Evolutionary conservation across 1,140 invertebrate genomes (phyloP), one percentile per base, ranked within the genome.

Genomic region (Polyergus mexicanus): DNA sequence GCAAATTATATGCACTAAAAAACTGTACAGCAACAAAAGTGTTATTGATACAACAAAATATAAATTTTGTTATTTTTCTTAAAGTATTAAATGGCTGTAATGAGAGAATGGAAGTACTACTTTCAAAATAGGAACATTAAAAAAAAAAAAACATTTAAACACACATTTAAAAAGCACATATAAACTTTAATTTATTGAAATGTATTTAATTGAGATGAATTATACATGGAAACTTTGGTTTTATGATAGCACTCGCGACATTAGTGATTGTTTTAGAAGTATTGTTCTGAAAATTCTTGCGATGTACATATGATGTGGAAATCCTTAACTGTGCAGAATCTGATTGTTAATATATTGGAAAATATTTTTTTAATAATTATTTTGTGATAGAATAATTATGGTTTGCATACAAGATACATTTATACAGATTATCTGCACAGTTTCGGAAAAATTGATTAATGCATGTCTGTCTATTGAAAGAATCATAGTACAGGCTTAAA

Each of bases 401-500:
- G 54, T 47, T 1, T 78, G 6, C 10, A 10, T 77, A 1, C 11
- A 10, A 35, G 4, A 25, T 54, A 4, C 35, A 68, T 35, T 38
- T 56, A n/a, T 54, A 25, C 16, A 38, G 8, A 25, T 11, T 6
- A 38, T 66, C 28, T 54, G 28, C 28, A 66, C 28, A 25, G 13
- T 54, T 72, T 83, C 35, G 25, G 56, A 54, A 65, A 47, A 19
- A 65, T 68, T 54, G 11, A 38, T 74, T 47, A 54, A 68, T 54
- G 62, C n/a, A 71, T 62, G 25, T 35, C 6, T 68, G 68, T 84
- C 22, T 38, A 62, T 44, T 58, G 28, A 44, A 16, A 60, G 25
- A 13, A 78, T 86, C 47, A 86, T 81, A 4, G 47, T 89, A 86
- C 62, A 86, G 78, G 32, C 58, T 69, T 86, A 89, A 75, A 89